phyloP scores from a whole-genome alignment of 2,888 invertebrate genomes.

The Julus scanicus region DNA sequence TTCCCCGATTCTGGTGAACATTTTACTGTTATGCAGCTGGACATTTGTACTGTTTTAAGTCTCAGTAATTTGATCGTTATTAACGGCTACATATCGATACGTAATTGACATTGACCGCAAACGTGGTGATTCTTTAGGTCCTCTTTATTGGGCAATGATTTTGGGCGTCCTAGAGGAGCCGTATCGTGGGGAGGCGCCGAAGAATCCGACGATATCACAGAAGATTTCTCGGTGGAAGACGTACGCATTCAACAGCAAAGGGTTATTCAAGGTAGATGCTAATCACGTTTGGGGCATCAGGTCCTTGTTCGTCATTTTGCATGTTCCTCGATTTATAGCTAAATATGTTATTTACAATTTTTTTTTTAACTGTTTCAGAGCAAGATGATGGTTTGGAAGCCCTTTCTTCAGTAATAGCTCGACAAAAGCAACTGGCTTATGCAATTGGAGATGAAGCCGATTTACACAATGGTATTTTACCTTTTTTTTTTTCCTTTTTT shows the following conservation, averaged over 20 bases:
- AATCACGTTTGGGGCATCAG: too few species aligned
- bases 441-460: slow-evolving; percentile 81
- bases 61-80: background rate
- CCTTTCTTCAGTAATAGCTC: slow-evolving; percentile 77
- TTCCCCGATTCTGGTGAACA: too few species aligned
- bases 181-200: background rate
- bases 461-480: slow-evolving; percentile 76
- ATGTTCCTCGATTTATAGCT: too few species aligned
- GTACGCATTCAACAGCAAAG: slow-evolving; percentile 14
- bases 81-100: too few species aligned
- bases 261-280: slow-evolving; percentile 19
- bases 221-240: slow-evolving; percentile 36
- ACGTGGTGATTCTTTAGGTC: too few species aligned
- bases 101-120: too few species aligned
- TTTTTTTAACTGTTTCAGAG: slow-evolving; percentile 67
- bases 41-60: background rate
- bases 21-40: too few species aligned
- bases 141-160: slow-evolving; percentile 1
- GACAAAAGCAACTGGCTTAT: slow-evolving; percentile 80
- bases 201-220: slow-evolving; percentile 3
- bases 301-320: too few species aligned
- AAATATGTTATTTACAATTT: too few species aligned
- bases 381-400: slow-evolving; percentile 82
- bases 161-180: background rate
- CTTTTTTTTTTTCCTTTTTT: background rate